Conservation (phyloP, 2,888 invertebrate genomes). For the Yponomeuta sedellus region DNA sequence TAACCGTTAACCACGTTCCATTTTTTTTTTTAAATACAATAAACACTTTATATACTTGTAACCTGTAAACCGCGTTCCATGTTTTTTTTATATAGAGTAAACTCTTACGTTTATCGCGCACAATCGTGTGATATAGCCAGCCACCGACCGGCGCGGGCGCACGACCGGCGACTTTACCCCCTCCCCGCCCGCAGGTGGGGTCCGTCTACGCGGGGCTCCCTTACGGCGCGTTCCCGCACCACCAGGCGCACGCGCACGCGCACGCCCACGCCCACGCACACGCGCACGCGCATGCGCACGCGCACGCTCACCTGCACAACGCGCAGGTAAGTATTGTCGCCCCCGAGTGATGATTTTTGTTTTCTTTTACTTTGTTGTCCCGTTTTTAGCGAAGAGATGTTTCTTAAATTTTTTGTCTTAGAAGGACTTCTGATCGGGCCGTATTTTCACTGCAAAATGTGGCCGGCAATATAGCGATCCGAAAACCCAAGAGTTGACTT, state of each 20-base stretch:
- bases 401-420: no score
- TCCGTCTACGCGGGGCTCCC: slow-evolving; percentile 65
- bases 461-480: no score
- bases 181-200: slow-evolving; percentile 48
- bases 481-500: no score
- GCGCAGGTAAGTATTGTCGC: slow-evolving; percentile 44
- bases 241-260: slow-evolving; percentile 35
- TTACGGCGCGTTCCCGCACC: slow-evolving; percentile 62
- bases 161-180: neutral
- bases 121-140: neutral
- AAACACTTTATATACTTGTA: no score
- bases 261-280: slow-evolving; percentile 27
- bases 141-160: neutral
- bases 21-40: no score
- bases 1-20: no score
- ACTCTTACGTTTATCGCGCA: neutral
- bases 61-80: no score
- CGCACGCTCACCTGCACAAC: slow-evolving; percentile 45
- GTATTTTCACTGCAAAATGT: no score
- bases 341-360: neutral
- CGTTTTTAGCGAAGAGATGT: neutral
- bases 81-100: no score
- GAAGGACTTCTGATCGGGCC: no score
- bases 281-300: slow-evolving; percentile 23
- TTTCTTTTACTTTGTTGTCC: slow-evolving; percentile 1